Evolutionary conservation across 2,888 invertebrate species (phyloP), one percentile per base, ranked within the genome.

Genomic region (Acrocyrtus sp.): DNA sequence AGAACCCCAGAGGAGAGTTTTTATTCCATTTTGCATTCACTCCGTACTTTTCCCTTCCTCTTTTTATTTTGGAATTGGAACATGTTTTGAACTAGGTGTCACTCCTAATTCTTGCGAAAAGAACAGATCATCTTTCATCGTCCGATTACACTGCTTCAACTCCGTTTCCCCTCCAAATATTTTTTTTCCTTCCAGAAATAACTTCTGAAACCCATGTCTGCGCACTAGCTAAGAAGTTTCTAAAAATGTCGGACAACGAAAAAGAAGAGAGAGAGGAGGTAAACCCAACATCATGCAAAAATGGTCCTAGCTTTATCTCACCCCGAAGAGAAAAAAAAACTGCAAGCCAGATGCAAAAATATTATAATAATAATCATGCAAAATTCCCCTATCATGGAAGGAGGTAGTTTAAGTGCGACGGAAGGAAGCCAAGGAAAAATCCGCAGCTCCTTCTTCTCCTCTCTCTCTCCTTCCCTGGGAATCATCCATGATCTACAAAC

Each of bases 321-420:
- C 21, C n/a, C 24, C 51, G 22, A 51, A 51, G 22, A 27, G 48
- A 47, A 54, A 69, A 72, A 66, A 66, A 58, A 65, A 72, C 47
- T 72, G 65, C 65, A 54, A 61, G 66, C 72, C 72, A 72, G 72
- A 72, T 72, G 72, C 72, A 72, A 72, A 72, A 72, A 72, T 57
- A 21, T 22, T 51, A 51, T 51, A 51, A 51, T 6, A 65, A 72
- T 50, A 50, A 41, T 51, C 41, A 56, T 63, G 62, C 53, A 43
- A 62, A 70, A 45, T 51, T 27, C 58, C 21, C 39, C 43, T 66
- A 66, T 67, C 61, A 72, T 72, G 66, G 72, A 67, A 72, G 65
- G 56, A 34, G 62, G 70, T 43, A 41, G 26, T 61, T 34, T 8
- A 34, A 34, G n/a, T n/a, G n/a, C n/a, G 34, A 34, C 34, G 34